These are phyloP conservation scores for Hypanus sabinus DNA, from an alignment of 2,113 vertebrate species.

Conservation along the genomic window DNA sequence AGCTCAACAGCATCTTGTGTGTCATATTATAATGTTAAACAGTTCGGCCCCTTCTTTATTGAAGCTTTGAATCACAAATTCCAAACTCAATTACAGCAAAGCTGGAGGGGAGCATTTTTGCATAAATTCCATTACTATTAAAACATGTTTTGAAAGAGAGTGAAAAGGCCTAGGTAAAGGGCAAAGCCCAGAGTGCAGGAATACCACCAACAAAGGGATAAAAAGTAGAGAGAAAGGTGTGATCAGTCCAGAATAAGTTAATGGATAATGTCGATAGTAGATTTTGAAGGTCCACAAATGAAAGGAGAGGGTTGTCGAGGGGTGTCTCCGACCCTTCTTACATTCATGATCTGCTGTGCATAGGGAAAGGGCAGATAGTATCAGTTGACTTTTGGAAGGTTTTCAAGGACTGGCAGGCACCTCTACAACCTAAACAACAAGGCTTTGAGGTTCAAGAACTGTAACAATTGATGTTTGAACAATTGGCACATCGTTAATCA, in stretches of 20 bases:
- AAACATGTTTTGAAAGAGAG: neutral
- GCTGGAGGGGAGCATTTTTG: conserved; percentile 31
- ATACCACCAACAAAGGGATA: neutral
- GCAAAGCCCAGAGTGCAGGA: neutral
- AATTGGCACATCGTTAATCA: too few relatives aligned
- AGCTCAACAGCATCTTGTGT: conserved; percentile 36
- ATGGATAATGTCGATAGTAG: neutral
- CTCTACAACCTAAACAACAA: too few relatives aligned
- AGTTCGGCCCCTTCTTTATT: conserved; percentile 19
- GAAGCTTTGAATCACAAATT: conserved; percentile 16
- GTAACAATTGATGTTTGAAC: too few relatives aligned
- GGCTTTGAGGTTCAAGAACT: too few relatives aligned
- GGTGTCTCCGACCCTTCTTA: too few relatives aligned
- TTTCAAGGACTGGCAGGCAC: too few relatives aligned
- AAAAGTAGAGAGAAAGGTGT: too few relatives aligned
- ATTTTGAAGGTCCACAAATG: neutral
- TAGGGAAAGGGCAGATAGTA: too few relatives aligned
- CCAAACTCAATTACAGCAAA: conserved; percentile 31
- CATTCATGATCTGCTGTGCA: too few relatives aligned
- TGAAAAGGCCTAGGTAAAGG: neutral
- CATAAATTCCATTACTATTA: conserved; percentile 24
- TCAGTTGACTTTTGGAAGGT: too few relatives aligned
- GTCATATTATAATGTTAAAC: conserved; percentile 37
- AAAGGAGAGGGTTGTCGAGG: neutral
- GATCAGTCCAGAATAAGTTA: neutral